Conservation (phyloP, 2,888 invertebrate species). For the Arrhopalites spinosus region DNA sequence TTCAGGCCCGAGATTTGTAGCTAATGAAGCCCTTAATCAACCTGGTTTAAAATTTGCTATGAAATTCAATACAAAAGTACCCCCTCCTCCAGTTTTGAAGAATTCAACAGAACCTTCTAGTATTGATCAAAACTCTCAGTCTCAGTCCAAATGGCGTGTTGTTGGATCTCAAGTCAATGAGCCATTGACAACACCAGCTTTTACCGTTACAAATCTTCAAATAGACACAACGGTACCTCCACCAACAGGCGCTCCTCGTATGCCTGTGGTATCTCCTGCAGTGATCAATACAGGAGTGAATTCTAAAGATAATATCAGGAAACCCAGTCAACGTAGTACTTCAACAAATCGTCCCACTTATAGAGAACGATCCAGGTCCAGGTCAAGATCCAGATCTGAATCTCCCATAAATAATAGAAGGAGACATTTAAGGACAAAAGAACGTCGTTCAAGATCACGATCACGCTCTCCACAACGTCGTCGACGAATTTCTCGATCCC, state of each 20-base stretch:
- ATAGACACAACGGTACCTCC: background rate
- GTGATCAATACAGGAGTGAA: background rate
- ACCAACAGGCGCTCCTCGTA: background rate
- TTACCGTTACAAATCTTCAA: background rate
- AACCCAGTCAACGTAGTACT: background rate
- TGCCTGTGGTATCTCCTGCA: background rate
- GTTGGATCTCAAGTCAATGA: constrained; percentile 33
- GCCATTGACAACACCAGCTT: background rate
- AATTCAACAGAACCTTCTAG: background rate
- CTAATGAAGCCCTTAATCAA: constrained; percentile 22
- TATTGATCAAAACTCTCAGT: background rate
- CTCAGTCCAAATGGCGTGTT: constrained; percentile 45
- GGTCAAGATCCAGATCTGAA: constrained; percentile 4
- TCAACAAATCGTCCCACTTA: background rate
- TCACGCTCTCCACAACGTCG: constrained; percentile 15
- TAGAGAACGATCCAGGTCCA: constrained; percentile 15
- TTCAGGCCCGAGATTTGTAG: background rate
- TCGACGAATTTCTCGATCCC: constrained; percentile 33
- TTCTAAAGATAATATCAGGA: background rate
- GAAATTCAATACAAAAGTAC: constrained; percentile 38
- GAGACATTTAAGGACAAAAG: background rate
- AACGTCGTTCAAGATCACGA: constrained; percentile 37
- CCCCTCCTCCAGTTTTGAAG: constrained; percentile 13
- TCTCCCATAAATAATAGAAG: background rate
- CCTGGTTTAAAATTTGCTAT: constrained; percentile 47